Base-by-base conservation (phyloP, 2,113 vertebrate species). In the Petaurus breviceps region DNA sequence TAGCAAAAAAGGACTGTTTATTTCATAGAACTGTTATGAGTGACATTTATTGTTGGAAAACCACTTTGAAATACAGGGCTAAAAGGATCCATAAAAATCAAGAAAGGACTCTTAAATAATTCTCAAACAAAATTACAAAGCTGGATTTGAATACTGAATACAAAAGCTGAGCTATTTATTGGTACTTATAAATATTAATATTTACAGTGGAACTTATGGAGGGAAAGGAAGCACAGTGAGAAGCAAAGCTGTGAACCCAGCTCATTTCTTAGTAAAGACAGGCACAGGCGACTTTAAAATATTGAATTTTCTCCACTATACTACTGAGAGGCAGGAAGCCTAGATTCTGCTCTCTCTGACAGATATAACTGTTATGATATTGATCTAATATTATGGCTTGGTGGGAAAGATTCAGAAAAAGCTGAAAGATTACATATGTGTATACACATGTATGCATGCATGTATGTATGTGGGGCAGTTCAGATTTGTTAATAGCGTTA, bases 201-300 rank as follows among this genome's bases (percentile, higher is more conserved):
- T 19, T 26, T 50, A 3, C 25, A 47, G 0, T 23, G 8, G 2
- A 14, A 46, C 3, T 55, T 50, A 23, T 84, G 5, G n/a, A 8
- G 53, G 11, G 53, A 11, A 89, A 50, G 23, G 28, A 51, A 53
- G 90, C 1, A 12, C 9, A 23, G 14, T 19, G 31, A 8, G 47
- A 26, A 14, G 19, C 0, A 14, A 50, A n/a, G 57, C 51, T 9
- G 47, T 49, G 3, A 6, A 9, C 1, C 19, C 47, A 22, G 31
- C 55, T 1, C 22, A 26, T 49, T 89, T 55, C 68, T 47, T 89
- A 5, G 23, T 28, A 47, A 47, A 22, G 2, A 37, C 3, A 47
- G 11, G 25, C 2, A 54, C 37, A 19, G 16, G 26, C 6, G 11
- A 25, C 0, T 6, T 6, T 37, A 51, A 53, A 57, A 57, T 47